Evolutionary conservation across 2,888 invertebrate genomes (phyloP).

Genomic region (Dasysyrphus tricinctus): DNA sequence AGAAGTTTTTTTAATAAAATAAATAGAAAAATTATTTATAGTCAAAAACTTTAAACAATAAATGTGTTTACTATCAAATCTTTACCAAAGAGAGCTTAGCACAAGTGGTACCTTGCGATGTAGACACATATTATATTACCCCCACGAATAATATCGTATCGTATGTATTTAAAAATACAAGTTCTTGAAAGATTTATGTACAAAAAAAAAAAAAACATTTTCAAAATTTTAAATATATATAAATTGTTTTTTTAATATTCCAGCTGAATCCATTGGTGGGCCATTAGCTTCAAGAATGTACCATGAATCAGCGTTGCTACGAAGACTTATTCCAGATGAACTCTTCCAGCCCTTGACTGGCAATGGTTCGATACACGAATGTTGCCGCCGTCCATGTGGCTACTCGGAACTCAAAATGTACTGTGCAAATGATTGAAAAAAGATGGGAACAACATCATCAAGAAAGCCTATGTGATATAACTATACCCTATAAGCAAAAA

Average conservation of each 20-base stretch:
- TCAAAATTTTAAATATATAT: too few relatives aligned
- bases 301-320: constrained; percentile 70
- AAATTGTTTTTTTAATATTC: constrained; percentile 45
- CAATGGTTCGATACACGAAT: constrained; percentile 80
- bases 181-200: too few relatives aligned
- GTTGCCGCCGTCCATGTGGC: constrained; percentile 80
- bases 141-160: too few relatives aligned
- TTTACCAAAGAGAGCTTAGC: too few relatives aligned
- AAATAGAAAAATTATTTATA: too few relatives aligned
- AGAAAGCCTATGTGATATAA: constrained; percentile 72
- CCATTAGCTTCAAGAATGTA: constrained; percentile 51
- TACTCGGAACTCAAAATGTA: constrained; percentile 79
- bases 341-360: constrained; percentile 77
- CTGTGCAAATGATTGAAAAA: constrained; percentile 77
- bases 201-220: too few relatives aligned
- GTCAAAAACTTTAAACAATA: too few relatives aligned
- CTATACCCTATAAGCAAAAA: constrained; percentile 42
- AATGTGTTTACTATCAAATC: too few relatives aligned
- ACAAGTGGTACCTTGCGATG: too few relatives aligned
- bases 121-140: too few relatives aligned
- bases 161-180: too few relatives aligned
- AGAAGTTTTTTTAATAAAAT: too few relatives aligned
- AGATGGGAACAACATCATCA: constrained; percentile 27
- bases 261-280: constrained; percentile 77
- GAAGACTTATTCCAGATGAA: constrained; percentile 78